phyloP scores from a whole-genome alignment of 2,113 vertebrate genomes.

The Scomber scombrus region DNA sequence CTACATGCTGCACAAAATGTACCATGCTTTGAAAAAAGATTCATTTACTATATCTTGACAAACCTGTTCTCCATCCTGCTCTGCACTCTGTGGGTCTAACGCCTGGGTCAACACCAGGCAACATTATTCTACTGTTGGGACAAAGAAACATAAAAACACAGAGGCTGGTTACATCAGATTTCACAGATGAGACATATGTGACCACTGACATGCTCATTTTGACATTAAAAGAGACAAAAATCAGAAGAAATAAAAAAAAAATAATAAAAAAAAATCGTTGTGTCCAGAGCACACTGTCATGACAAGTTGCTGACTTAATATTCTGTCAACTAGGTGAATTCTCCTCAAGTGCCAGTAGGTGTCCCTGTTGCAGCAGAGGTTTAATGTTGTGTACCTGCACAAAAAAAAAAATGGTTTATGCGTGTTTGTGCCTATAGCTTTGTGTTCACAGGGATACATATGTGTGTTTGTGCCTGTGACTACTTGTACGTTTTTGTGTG shows the following conservation, averaged over 20 bases:
- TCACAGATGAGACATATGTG: background rate
- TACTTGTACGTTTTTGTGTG: conserved; percentile 37
- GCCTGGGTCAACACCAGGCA: conserved; percentile 55
- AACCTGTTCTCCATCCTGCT: conserved; percentile 69
- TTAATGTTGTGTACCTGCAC: background rate
- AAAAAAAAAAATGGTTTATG: too few species aligned
- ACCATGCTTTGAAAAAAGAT: background rate
- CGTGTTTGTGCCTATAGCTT: conserved; percentile 13
- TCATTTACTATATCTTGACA: conserved; percentile 35
- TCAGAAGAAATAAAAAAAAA: background rate
- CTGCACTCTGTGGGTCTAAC: conserved; percentile 24
- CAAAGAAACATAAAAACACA: conserved; percentile 54
- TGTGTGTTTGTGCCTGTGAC: conserved; percentile 12
- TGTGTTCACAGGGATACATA: conserved; percentile 13
- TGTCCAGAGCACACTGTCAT: background rate
- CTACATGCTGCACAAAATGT: background rate
- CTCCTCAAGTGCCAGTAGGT: conserved; percentile 60
- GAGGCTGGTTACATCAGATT: conserved; percentile 24
- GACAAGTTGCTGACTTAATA: conserved; percentile 17
- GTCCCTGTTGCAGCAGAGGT: conserved; percentile 74
- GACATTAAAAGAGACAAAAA: background rate
- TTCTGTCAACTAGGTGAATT: background rate
- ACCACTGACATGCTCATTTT: background rate
- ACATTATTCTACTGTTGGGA: conserved; percentile 48
- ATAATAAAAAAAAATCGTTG: background rate